Evolutionary conservation across 2,888 invertebrate species (phyloP).

Genomic region (Eubasilissa splendida): DNA sequence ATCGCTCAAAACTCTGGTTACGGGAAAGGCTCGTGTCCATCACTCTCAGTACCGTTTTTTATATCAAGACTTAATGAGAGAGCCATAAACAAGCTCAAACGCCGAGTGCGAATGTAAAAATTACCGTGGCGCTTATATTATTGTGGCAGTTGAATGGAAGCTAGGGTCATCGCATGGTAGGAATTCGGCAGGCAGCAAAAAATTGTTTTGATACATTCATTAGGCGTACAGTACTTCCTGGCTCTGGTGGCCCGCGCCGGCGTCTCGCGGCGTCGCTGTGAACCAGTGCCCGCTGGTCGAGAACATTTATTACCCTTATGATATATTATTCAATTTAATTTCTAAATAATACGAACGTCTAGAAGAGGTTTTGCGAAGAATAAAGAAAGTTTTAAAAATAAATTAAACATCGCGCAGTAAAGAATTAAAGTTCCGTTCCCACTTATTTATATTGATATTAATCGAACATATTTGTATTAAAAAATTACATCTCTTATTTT

Average conservation of each 20-base stretch:
- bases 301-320: no score
- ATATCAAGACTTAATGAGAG: background rate
- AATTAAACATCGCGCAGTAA: no score
- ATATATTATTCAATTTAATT: no score
- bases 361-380: no score
- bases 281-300: background rate
- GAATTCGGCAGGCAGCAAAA: constrained; percentile 37
- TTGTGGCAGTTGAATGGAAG: constrained; percentile 11
- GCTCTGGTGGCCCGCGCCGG: background rate
- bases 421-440: no score
- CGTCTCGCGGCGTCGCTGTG: background rate
- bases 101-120: constrained; percentile 10
- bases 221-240: constrained; percentile 12
- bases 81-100: constrained; percentile 5
- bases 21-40: constrained; percentile 7
- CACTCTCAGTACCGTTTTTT: background rate
- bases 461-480: no score
- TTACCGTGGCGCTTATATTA: constrained; percentile 5
- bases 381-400: no score
- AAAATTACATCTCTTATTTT: no score
- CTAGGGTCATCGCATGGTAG: constrained; percentile 42
- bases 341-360: no score
- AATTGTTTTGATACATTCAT: constrained; percentile 39
- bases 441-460: no score
- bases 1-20: no score